Evolutionary conservation across 2,888 invertebrate species (phyloP).

Genomic region (Oscheius sp.): DNA sequence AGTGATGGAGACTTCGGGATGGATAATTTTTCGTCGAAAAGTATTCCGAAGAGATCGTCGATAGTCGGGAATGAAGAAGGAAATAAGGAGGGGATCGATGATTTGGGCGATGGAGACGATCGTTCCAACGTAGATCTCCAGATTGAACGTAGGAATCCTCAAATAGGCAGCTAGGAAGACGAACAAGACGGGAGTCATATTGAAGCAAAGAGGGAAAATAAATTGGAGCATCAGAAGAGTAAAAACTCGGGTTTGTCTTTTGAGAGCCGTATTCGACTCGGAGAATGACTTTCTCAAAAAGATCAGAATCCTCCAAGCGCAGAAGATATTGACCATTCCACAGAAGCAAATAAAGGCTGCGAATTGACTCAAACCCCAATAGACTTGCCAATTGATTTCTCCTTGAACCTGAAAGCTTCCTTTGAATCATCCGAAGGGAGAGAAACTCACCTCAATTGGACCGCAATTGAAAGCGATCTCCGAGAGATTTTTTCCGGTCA

Average conservation of each 20-base stretch:
- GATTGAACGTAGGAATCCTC: neutral
- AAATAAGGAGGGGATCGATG: slow-evolving; percentile 11
- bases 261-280: neutral
- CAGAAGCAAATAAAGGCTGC: neutral
- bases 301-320: neutral
- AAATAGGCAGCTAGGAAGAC: slow-evolving; percentile 1
- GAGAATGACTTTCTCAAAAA: slow-evolving; percentile 1
- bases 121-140: slow-evolving; percentile 7
- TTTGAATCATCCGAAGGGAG: neutral
- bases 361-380: slow-evolving; percentile 12
- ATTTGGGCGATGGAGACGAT: slow-evolving; percentile 13
- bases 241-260: slow-evolving; percentile 7
- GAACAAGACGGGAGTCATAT: neutral
- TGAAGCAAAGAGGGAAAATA: slow-evolving; percentile 1
- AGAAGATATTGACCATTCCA: slow-evolving; percentile 9
- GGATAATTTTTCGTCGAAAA: neutral
- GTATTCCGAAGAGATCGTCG: neutral
- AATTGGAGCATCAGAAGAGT: slow-evolving; percentile 2
- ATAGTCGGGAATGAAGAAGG: slow-evolving; percentile 5
- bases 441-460: neutral
- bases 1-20: neutral
- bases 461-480: slow-evolving; percentile 4
- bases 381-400: slow-evolving; percentile 15
- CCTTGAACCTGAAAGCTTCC: neutral
- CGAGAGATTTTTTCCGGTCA: slow-evolving; percentile 8